Percentiles rank a stretch among this genome's conserved stretches.
phyloP scores from a whole-genome alignment of 30 jellyfish, hydroid and myxozoan species.

The Chrysaora quinquecirrha region DNA sequence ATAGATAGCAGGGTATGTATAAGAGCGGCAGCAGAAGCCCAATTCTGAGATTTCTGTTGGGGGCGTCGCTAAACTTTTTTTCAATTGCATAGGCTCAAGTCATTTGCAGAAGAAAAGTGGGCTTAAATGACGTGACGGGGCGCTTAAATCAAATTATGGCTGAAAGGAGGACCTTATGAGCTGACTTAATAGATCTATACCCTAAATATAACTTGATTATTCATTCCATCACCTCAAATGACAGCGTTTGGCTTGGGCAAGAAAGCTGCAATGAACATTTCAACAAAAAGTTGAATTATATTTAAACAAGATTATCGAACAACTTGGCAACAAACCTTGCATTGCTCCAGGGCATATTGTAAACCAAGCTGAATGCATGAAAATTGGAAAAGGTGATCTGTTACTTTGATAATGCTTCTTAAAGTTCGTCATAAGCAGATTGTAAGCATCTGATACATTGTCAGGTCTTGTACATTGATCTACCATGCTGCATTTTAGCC shows the following conservation, averaged over 20 bases:
- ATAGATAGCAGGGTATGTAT: too few species aligned
- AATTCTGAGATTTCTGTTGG: too few species aligned
- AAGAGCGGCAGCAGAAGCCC: too few species aligned
- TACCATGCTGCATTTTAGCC: conserved; percentile 53
- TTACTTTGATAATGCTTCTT: conserved; percentile 44
- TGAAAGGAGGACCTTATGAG: background rate
- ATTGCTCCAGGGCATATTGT: conserved; percentile 4
- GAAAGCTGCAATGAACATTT: background rate
- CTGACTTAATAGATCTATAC: too few species aligned
- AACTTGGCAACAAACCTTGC: conserved; percentile 18
- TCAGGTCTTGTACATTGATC: conserved; percentile 64
- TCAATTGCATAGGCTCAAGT: too few species aligned
- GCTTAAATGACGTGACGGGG: too few species aligned
- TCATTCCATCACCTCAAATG: background rate
- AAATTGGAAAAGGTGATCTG: conserved; percentile 74
- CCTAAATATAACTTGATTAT: too few species aligned
- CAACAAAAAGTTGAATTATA: background rate
- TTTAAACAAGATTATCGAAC: background rate
- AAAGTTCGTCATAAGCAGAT: conserved; percentile 66
- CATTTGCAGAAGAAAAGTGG: too few species aligned
- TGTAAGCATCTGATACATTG: conserved; percentile 37
- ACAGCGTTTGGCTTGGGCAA: background rate
- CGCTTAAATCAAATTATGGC: background rate
- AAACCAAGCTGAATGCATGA: conserved; percentile 71
- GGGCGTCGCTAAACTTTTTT: too few species aligned